Conservation (phyloP, 1,140 invertebrate species). For the Polypedilum vanderplanki region DNA sequence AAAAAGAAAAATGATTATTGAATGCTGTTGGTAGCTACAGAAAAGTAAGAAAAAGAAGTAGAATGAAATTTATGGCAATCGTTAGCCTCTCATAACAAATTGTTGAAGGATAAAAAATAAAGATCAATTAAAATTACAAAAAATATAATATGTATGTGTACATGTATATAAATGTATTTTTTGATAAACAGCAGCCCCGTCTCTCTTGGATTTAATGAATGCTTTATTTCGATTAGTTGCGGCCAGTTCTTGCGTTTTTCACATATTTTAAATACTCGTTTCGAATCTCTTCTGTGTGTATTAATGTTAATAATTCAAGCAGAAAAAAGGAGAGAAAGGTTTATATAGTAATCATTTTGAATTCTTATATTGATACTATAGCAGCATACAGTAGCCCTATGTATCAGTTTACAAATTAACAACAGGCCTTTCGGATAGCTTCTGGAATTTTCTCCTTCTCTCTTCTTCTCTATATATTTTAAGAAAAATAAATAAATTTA, state of each 20-base stretch:
- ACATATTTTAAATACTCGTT: conserved; percentile 7
- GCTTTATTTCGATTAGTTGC: conserved; percentile 12
- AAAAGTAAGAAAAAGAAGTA: no score
- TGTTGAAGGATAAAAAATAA: conserved; percentile 19
- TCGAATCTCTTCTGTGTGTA: neutral
- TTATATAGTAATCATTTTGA: neutral
- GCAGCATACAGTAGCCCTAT: conserved; percentile 17
- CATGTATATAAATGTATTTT: neutral
- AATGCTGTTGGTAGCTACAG: no score
- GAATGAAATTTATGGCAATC: neutral
- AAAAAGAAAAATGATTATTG: no score
- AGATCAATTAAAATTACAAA: conserved; percentile 14
- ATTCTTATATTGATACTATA: conserved; percentile 1
- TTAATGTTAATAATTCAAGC: conserved; percentile 19
- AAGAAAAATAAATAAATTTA: neutral
- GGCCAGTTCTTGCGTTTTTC: neutral
- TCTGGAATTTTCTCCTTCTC: conserved; percentile 20
- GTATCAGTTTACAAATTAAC: conserved; percentile 27
- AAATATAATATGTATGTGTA: neutral
- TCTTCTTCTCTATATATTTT: neutral
- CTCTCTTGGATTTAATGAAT: neutral
- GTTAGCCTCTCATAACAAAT: conserved; percentile 17
- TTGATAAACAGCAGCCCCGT: neutral
- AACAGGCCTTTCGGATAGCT: conserved; percentile 22
- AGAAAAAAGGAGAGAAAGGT: conserved; percentile 17